Evolutionary conservation across 2,888 invertebrate species (phyloP), one percentile per base, ranked within the genome.

Genomic region (Chloromyia formosa): DNA sequence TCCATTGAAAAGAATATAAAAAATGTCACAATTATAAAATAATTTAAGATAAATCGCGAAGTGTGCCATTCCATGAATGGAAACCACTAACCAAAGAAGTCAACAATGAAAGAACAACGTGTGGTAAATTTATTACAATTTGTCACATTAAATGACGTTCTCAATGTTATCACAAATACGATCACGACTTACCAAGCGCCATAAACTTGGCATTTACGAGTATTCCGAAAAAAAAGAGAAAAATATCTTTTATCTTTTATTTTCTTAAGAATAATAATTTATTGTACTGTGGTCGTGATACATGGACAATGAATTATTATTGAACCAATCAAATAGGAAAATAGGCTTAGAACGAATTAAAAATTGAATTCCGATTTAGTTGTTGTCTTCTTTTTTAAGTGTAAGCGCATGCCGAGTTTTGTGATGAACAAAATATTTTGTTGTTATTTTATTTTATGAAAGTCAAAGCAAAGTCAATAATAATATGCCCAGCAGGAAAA

Each of bases 61-160:
- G 49, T 49, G 49, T 49, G 49, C 49, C 49, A 49, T n/a, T 49
- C 10, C 2, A 12, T n/a, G 12, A 49, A 49, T 49, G 1, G 12
- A 49, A 12, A n/a, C 12, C 3, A 12, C 12, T 49, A 49, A n/a
- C 49, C 49, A n/a, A n/a, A 49, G n/a, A 49, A n/a, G 27, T 4
- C 3, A 35, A 49, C 49, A 49, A 49, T 49, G 49, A 10, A 1
- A 49, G 3, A 49, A 3, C 14, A 12, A n/a, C 12, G 49, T 49
- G 49, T 49, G 49, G 12, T 49, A 49, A 66, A 66, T 66, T 45
- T 49, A 66, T 66, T 66, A 22, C 45, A 45, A 66, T 66, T 66
- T 66, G 66, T 66, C 66, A 66, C 20, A 66, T 66, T 66, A 66
- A 22, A 66, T 12, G 49, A 42, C 45, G n/a, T 49, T 49, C 35